These are phyloP conservation scores for Poecilia gillii DNA, from an alignment of 2,797 vertebrate genomes.

Conservation along the genomic window DNA sequence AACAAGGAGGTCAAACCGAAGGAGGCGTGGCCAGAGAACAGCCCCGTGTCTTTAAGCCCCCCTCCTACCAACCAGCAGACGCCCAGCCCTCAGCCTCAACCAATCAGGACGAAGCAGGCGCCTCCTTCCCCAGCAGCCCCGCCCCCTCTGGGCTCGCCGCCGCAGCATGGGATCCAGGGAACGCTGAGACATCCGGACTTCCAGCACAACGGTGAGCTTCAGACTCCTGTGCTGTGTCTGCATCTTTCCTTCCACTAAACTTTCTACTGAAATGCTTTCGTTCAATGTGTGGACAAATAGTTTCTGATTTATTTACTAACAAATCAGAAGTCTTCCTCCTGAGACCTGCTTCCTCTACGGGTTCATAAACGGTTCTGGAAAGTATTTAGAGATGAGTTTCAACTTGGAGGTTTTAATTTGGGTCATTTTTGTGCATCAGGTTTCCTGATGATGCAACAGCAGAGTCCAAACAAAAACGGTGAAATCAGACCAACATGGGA, in stretches of 20 bases:
- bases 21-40: slow-evolving; percentile 45
- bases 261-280: background rate
- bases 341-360: background rate
- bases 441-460: background rate
- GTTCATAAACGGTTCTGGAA: background rate
- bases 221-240: background rate
- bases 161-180: slow-evolving; percentile 60
- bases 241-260: background rate
- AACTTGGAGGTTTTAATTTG: background rate
- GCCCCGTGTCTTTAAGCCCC: background rate
- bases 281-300: background rate
- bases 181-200: slow-evolving; percentile 65
- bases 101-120: slow-evolving; percentile 21
- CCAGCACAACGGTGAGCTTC: slow-evolving; percentile 71
- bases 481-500: too few relatives aligned
- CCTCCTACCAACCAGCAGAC: slow-evolving; percentile 17
- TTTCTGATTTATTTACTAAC: background rate
- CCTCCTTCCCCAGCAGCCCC: background rate
- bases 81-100: slow-evolving; percentile 23
- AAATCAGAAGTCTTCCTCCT: background rate
- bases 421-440: background rate
- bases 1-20: background rate
- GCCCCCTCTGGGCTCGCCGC: background rate
- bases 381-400: background rate
- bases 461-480: too few relatives aligned